Evolutionary conservation across 2,888 invertebrate genomes (phyloP).

Genomic region (Leucoma salicis): DNA sequence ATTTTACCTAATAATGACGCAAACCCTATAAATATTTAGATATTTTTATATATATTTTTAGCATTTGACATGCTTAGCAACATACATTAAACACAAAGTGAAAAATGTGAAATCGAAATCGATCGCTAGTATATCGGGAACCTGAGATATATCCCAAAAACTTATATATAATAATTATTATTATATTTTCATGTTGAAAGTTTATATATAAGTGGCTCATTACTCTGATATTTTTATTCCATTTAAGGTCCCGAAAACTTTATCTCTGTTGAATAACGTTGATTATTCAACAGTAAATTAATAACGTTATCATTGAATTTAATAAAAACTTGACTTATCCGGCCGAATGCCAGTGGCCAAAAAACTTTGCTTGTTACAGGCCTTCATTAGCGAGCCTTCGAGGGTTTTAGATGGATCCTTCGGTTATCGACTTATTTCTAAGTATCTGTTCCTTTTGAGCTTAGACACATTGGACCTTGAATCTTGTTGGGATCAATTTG

Average conservation of each 20-base stretch:
- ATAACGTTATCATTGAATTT: constrained; percentile 34
- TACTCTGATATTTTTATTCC: not conserved
- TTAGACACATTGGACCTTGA: constrained; percentile 21
- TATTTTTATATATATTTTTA: too few relatives aligned
- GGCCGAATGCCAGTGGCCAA: constrained; percentile 31
- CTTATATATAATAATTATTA: too few relatives aligned
- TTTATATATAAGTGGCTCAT: too few relatives aligned
- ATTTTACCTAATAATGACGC: too few relatives aligned
- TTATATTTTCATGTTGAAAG: too few relatives aligned
- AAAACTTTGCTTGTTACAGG: constrained; percentile 50
- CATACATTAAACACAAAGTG: too few relatives aligned
- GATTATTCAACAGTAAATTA: constrained; percentile 31
- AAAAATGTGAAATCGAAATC: too few relatives aligned
- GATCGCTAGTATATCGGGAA: too few relatives aligned
- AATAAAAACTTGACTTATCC: constrained; percentile 36
- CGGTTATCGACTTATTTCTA: constrained; percentile 43
- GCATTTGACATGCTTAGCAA: too few relatives aligned
- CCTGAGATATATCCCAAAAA: too few relatives aligned
- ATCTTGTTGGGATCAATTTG: constrained; percentile 12
- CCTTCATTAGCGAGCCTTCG: constrained; percentile 49
- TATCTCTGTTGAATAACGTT: constrained; percentile 19
- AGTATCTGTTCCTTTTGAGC: constrained; percentile 28
- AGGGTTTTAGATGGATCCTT: constrained; percentile 39
- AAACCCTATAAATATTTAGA: too few relatives aligned
- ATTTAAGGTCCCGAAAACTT: constrained; percentile 8